Percentiles rank a stretch among this genome's conserved stretches.
phyloP scores from a whole-genome alignment of 1,140 invertebrate genomes.

The Eumaeus atala region DNA sequence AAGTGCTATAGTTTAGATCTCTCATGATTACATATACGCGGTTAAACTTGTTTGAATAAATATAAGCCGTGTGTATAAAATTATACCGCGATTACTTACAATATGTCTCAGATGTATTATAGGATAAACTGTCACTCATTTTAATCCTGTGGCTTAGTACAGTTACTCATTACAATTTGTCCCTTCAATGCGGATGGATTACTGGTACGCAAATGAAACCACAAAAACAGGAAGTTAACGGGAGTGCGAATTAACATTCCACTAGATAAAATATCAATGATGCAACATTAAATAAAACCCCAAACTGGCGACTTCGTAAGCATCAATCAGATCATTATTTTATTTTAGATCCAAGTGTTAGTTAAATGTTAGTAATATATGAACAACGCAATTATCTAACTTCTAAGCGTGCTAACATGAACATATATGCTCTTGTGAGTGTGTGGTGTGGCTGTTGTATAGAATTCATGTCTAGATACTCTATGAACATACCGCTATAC shows the following conservation, averaged over 20 bases:
- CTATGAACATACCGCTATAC: constrained; percentile 17
- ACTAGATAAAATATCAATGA: background rate
- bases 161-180: constrained; percentile 40
- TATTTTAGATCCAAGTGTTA: background rate
- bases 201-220: constrained; percentile 36
- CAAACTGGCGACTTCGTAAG: background rate
- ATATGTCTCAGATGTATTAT: too few species aligned
- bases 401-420: too few species aligned
- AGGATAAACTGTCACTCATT: constrained; percentile 16
- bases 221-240: constrained; percentile 43
- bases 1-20: too few species aligned
- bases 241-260: constrained; percentile 11
- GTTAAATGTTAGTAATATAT: too few species aligned
- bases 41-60: too few species aligned
- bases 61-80: too few species aligned
- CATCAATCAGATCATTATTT: background rate
- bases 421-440: constrained; percentile 13
- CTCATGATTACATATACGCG: too few species aligned
- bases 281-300: background rate
- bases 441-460: constrained; percentile 16
- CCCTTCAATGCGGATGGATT: constrained; percentile 27
- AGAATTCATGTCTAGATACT: constrained; percentile 25
- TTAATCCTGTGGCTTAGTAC: constrained; percentile 36
- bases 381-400: too few species aligned
- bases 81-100: too few species aligned